Conservation (phyloP, 2,888 invertebrate species). For the Andrena bicolor region DNA sequence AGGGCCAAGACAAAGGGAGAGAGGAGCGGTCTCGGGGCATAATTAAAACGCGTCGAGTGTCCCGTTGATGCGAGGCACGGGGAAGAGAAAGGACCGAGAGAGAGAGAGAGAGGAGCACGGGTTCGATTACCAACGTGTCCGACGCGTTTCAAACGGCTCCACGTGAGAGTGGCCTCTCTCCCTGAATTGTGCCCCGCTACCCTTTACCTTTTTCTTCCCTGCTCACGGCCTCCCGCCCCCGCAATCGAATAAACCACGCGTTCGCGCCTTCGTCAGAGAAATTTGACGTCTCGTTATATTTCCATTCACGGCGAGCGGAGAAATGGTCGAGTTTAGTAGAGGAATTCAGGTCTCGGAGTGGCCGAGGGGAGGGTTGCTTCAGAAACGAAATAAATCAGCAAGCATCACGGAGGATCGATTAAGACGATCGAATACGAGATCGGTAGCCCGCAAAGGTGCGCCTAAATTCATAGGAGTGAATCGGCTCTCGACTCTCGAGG, state of each 20-base stretch:
- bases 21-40: constrained; percentile 71
- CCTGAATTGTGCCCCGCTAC: constrained; percentile 66
- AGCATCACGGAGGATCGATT: background rate
- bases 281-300: constrained; percentile 49
- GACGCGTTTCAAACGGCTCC: constrained; percentile 65
- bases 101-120: constrained; percentile 28
- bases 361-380: too few species aligned
- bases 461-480: constrained; percentile 2
- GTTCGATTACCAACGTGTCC: constrained; percentile 75
- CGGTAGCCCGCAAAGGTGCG: background rate
- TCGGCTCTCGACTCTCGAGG: constrained; percentile 8
- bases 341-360: background rate
- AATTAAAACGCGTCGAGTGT: constrained; percentile 82
- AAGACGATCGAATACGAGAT: constrained; percentile 32
- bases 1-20: constrained; percentile 69
- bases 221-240: constrained; percentile 4
- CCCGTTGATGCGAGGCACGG: constrained; percentile 57
- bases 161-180: constrained; percentile 67
- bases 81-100: constrained; percentile 3
- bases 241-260: constrained; percentile 55
- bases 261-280: constrained; percentile 38
- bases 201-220: constrained; percentile 20
- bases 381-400: background rate
- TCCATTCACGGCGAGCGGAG: constrained; percentile 19
- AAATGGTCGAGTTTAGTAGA: background rate